Percentiles rank a stretch among this genome's conserved stretches.
Evolutionary conservation across 2,113 vertebrate genomes (phyloP).

Genomic region (Petrocephalus microphthalmus): DNA sequence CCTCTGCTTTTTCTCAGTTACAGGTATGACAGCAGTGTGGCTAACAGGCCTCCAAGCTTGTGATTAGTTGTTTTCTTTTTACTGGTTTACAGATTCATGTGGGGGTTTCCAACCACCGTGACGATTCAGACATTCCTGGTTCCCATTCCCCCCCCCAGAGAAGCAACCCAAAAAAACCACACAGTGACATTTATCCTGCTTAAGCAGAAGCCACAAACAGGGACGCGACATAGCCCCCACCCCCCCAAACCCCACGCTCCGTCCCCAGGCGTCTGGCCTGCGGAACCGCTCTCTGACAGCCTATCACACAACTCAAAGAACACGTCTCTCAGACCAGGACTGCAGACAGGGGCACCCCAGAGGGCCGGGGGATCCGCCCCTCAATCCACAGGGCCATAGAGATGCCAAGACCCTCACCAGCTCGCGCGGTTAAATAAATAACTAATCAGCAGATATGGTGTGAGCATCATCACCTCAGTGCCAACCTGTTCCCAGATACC

Average conservation of each 20-base stretch:
- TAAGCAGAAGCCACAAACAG: background rate
- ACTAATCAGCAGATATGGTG: background rate
- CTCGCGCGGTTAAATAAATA: background rate
- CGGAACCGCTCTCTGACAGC: background rate
- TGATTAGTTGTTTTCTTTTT: background rate
- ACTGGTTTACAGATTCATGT: background rate
- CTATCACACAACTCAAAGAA: background rate
- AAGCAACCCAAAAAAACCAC: background rate
- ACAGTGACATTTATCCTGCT: background rate
- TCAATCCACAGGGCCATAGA: background rate
- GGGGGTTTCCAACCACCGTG: background rate
- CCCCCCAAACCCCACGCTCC: background rate
- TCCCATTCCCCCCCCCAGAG: background rate
- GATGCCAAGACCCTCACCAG: background rate
- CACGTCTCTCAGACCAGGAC: background rate
- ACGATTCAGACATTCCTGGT: background rate
- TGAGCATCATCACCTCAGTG: background rate
- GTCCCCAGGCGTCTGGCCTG: background rate
- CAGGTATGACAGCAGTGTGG: background rate
- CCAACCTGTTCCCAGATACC: background rate
- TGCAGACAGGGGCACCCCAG: background rate
- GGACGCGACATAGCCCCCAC: no score
- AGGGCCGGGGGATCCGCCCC: background rate
- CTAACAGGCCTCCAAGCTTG: background rate
- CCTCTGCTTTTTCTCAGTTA: background rate